These are phyloP conservation scores for Cheilinus undulatus DNA, from an alignment of 2,113 vertebrate genomes.

Conservation along the genomic window DNA sequence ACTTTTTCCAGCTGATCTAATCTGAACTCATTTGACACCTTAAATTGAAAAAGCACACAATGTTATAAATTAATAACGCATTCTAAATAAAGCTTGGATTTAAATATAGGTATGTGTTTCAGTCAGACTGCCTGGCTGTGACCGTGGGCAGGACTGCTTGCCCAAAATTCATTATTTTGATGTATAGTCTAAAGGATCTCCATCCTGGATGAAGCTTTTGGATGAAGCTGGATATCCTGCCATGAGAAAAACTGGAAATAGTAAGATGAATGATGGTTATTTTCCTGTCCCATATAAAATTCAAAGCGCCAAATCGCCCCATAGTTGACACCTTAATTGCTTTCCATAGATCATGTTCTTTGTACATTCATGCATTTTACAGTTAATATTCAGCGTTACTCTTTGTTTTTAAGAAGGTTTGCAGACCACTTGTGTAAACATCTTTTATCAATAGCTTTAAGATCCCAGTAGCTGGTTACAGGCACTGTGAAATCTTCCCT, in stretches of 20 bases:
- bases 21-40: conserved; percentile 74
- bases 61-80: too few species aligned
- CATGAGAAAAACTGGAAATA: neutral
- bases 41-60: conserved; percentile 47
- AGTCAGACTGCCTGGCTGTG: too few species aligned
- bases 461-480: conserved; percentile 43
- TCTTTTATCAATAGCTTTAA: conserved; percentile 48
- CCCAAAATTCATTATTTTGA: conserved; percentile 44
- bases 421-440: conserved; percentile 34
- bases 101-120: too few species aligned
- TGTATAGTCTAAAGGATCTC: conserved; percentile 44
- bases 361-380: neutral
- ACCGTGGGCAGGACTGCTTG: too few species aligned
- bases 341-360: conserved; percentile 13
- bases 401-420: conserved; percentile 13
- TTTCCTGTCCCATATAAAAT: conserved; percentile 32
- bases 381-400: conserved; percentile 9
- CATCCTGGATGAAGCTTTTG: conserved; percentile 55
- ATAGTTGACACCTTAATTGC: conserved; percentile 17
- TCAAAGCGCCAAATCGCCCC: neutral
- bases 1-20: conserved; percentile 77
- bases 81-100: too few species aligned
- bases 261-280: conserved; percentile 10
- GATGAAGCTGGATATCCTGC: conserved; percentile 17
- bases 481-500: conserved; percentile 48